phyloP scores from a whole-genome alignment of 2,113 vertebrate genomes.

The Raja brachyura region DNA sequence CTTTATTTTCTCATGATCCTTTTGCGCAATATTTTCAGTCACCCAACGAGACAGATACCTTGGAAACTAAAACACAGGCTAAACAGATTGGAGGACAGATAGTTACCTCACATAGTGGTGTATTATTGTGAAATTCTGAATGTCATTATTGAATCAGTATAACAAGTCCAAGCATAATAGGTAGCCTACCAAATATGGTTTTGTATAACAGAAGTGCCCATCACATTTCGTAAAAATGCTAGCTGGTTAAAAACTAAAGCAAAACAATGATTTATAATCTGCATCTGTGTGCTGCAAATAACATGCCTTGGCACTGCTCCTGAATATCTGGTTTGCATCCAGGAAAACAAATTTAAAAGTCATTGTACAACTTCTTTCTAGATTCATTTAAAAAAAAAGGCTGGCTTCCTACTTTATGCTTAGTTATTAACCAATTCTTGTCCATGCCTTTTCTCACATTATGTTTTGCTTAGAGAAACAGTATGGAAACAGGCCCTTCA shows the following conservation, averaged over 20 bases:
- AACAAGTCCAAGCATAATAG: constrained; percentile 24
- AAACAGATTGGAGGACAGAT: not conserved
- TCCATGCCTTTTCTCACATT: not conserved
- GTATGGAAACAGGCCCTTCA: too few species aligned
- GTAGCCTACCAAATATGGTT: not conserved
- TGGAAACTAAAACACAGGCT: not conserved
- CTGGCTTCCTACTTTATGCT: not conserved
- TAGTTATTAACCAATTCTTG: constrained; percentile 5
- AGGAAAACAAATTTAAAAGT: not conserved
- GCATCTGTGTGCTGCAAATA: not conserved
- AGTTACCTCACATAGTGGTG: not conserved
- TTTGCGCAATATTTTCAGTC: not conserved
- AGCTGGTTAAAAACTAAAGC: not conserved
- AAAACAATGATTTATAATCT: not conserved
- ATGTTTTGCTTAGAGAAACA: too few species aligned
- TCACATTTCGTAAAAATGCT: not conserved
- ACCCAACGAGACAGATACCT: not conserved
- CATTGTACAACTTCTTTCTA: not conserved
- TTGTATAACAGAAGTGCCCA: not conserved
- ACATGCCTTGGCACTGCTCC: not conserved
- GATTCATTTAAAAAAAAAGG: not conserved
- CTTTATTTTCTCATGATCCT: constrained; percentile 8
- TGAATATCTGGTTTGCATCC: not conserved
- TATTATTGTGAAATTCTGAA: constrained; percentile 23
- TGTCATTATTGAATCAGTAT: not conserved